These are phyloP conservation scores for Phataginus tetradactyla DNA, from an alignment of 2,797 vertebrate genomes.

Conservation along the genomic window DNA sequence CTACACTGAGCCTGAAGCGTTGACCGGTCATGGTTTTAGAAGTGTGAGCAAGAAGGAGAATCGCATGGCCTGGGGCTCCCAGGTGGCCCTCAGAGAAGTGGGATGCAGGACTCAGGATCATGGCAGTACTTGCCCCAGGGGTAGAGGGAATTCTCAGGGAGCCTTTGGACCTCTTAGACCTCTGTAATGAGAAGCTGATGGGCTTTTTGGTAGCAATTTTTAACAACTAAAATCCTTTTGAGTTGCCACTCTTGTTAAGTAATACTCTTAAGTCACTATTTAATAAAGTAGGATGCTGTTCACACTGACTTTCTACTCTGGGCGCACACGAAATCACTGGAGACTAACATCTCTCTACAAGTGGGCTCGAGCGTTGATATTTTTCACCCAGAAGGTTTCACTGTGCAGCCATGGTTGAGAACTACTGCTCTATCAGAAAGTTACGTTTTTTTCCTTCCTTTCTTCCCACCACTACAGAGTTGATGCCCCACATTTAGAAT, in stretches of 20 bases:
- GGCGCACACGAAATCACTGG: not conserved
- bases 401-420: not conserved
- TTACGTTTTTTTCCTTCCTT: not conserved
- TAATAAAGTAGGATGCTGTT: not conserved
- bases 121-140: not conserved
- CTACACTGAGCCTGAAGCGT: not conserved
- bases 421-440: not conserved
- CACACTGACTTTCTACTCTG: not conserved
- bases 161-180: not conserved
- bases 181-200: not conserved
- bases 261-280: conserved; percentile 5
- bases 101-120: not conserved
- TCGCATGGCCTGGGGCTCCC: not conserved
- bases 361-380: not conserved
- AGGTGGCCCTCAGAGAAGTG: not conserved
- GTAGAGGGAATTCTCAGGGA: not conserved
- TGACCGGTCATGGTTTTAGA: conserved; percentile 23
- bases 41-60: not conserved
- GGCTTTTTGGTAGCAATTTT: not conserved
- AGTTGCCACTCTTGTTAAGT: not conserved
- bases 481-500: not conserved
- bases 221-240: not conserved
- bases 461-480: not conserved
- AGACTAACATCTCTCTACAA: not conserved
- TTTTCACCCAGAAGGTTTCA: conserved; percentile 2